A percentile compares a stretch with the other conserved stretches of the same genome.
These are phyloP conservation scores for Cynopterus sphinx DNA, from an alignment of 2,797 vertebrate species.

Conservation along the genomic window DNA sequence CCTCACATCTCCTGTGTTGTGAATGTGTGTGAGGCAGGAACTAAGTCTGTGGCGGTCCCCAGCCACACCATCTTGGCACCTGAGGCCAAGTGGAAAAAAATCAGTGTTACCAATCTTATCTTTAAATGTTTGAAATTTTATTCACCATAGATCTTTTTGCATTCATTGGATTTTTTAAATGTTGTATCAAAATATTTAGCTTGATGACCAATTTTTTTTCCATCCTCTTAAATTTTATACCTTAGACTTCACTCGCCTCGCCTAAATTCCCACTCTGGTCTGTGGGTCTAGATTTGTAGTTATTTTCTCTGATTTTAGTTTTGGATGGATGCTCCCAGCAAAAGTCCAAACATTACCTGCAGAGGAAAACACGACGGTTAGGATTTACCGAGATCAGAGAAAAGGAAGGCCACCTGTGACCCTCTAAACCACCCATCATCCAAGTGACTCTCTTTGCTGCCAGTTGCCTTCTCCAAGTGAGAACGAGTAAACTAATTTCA, in stretches of 20 bases:
- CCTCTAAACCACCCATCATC: conserved; percentile 31
- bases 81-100: background rate
- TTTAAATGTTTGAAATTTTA: background rate
- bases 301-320: conserved; percentile 50
- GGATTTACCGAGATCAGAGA: background rate
- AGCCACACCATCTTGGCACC: background rate
- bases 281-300: background rate
- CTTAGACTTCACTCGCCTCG: background rate
- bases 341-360: conserved; percentile 69
- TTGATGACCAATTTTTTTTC: background rate
- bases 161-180: background rate
- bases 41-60: rapidly evolving
- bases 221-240: background rate
- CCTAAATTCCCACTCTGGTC: background rate
- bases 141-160: background rate
- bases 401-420: background rate
- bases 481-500: conserved; percentile 85
- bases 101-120: background rate
- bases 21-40: background rate
- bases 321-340: conserved; percentile 55
- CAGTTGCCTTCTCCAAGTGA: conserved; percentile 78
- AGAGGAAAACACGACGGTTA: conserved; percentile 25
- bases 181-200: background rate
- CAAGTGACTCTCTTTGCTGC: conserved; percentile 78
- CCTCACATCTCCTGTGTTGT: too few relatives aligned